Conservation (phyloP, 2,797 vertebrate genomes). For the Oryzias dopingdopingensis region DNA sequence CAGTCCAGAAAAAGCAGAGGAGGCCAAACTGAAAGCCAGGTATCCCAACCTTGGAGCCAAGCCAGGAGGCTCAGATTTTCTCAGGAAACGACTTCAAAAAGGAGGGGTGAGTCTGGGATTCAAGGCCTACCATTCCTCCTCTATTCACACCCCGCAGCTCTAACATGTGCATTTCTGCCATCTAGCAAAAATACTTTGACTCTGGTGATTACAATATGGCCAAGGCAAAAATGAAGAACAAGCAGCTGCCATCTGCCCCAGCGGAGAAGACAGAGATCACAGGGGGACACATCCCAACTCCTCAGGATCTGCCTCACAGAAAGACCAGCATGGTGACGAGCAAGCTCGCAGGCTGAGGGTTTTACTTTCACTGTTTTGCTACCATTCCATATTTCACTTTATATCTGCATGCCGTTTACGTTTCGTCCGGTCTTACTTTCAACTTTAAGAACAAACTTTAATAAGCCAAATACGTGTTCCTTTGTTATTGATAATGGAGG, state of each 20-base stretch:
- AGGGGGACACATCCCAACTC: constrained; percentile 97
- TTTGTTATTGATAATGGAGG: constrained; percentile 4
- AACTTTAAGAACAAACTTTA: constrained; percentile 46
- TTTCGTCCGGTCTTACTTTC: constrained; percentile 42
- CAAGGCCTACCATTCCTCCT: neutral
- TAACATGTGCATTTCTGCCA: constrained; percentile 4
- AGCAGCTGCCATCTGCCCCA: constrained; percentile 87
- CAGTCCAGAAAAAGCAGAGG: constrained; percentile 95
- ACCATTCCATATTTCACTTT: constrained; percentile 60
- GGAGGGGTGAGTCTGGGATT: constrained; percentile 79
- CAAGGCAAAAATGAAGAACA: constrained; percentile 98
- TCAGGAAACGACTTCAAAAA: constrained; percentile 95
- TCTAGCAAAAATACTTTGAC: constrained; percentile 98
- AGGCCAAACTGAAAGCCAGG: constrained; percentile 93
- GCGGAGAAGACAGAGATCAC: constrained; percentile 95
- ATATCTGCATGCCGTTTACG: constrained; percentile 46
- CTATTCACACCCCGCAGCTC: no score
- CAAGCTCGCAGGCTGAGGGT: constrained; percentile 93
- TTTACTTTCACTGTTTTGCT: constrained; percentile 68
- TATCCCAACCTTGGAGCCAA: constrained; percentile 92
- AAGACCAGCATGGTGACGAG: constrained; percentile 95
- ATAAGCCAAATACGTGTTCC: constrained; percentile 37
- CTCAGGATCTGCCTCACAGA: constrained; percentile 96
- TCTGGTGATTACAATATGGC: constrained; percentile 99
- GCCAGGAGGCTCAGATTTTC: constrained; percentile 92